Percentiles rank a stretch among this genome's conserved stretches.
Conservation (phyloP, 1,140 invertebrate genomes). For the Papilio dardanus region DNA sequence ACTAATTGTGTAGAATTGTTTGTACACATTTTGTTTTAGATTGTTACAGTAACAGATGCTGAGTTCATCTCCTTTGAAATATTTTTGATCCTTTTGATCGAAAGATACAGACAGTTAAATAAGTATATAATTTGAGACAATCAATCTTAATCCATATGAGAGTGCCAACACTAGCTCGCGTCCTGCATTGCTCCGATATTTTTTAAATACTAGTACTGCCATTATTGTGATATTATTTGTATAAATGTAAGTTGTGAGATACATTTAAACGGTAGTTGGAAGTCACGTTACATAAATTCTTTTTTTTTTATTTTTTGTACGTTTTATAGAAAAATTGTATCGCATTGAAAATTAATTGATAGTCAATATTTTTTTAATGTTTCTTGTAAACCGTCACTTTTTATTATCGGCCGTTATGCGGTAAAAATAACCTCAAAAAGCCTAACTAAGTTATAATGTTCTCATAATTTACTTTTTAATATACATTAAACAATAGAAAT, state of each 20-base stretch:
- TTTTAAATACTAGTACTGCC: slow-evolving; percentile 53
- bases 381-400: not conserved
- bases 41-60: slow-evolving; percentile 38
- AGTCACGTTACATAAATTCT: not conserved
- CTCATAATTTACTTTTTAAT: slow-evolving; percentile 31
- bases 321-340: not conserved
- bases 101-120: slow-evolving; percentile 6
- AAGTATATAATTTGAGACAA: slow-evolving; percentile 33
- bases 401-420: not conserved
- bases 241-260: slow-evolving; percentile 38
- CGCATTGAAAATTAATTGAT: not conserved
- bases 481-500: slow-evolving; percentile 35
- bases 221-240: slow-evolving; percentile 63
- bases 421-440: not conserved
- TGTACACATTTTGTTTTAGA: slow-evolving; percentile 64
- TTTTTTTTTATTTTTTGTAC: not conserved
- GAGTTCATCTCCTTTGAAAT: slow-evolving; percentile 29
- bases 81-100: slow-evolving; percentile 19
- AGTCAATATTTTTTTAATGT: not conserved
- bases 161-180: slow-evolving; percentile 25
- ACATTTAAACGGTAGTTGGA: slow-evolving; percentile 25
- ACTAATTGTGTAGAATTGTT: slow-evolving; percentile 73
- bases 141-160: not conserved
- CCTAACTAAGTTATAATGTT: not conserved
- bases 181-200: slow-evolving; percentile 13